phyloP scores from a whole-genome alignment of 37 sponge, comb jelly and placozoan species.

The Hexactinellida sp. region DNA sequence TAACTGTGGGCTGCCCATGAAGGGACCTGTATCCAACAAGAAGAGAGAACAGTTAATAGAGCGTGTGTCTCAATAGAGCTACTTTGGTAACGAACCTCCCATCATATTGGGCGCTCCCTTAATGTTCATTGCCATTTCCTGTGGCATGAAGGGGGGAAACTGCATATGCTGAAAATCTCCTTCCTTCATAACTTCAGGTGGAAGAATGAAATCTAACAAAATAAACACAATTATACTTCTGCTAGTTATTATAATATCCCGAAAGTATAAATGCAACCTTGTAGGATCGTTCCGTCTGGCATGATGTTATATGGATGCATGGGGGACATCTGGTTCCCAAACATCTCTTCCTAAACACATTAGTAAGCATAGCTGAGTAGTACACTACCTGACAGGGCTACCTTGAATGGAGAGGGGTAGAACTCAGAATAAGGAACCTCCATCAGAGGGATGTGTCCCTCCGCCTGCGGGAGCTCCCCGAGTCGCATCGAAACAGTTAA shows the following conservation, averaged over 20 bases:
- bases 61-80: too few relatives aligned
- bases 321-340: background rate
- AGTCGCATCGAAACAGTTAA: background rate
- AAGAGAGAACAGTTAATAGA: too few relatives aligned
- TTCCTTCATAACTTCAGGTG: background rate
- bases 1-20: background rate
- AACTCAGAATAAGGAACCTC: background rate
- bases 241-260: too few relatives aligned
- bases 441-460: background rate
- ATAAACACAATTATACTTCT: background rate
- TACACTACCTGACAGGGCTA: background rate
- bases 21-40: too few relatives aligned
- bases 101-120: background rate
- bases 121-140: background rate
- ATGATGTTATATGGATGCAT: background rate
- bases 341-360: slow-evolving; percentile 5
- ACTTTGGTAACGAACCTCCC: too few relatives aligned
- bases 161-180: background rate
- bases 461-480: background rate
- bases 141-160: background rate
- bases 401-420: background rate
- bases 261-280: too few relatives aligned
- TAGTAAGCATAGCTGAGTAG: background rate
- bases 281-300: background rate
- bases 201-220: background rate